Evolutionary conservation across 2,113 vertebrate species (phyloP), one percentile per base, ranked within the genome.

Genomic region (Antidorcas marsupialis): DNA sequence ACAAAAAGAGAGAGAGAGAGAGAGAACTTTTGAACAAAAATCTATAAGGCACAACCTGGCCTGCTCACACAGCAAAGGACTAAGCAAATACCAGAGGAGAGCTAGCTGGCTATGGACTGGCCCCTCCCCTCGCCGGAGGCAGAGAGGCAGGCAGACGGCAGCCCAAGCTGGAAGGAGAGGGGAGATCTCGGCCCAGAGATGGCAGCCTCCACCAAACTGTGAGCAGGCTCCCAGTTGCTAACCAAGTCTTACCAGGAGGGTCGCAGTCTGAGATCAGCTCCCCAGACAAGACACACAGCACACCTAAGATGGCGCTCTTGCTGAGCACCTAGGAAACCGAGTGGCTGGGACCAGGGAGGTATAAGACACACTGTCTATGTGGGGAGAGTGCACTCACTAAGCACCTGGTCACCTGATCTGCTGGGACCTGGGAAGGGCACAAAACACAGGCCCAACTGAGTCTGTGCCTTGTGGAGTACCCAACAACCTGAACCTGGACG

Each of bases 161-260:
- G 67, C n/a, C 19, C 1, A 10, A 36, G 67, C 4, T 0, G 2
- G n/a, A 71, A 71, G n/a, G n/a, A 0, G 5, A 71, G 19, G 17
- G n/a, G n/a, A 0, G 1, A 71, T 39, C n/a, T 36, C 1, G 0
- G 67, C 67, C n/a, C 67, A 71, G 17, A 67, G n/a, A 71, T 23
- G 19, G n/a, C 19, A 39, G n/a, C n/a, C 67, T 39, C 67, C 67
- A 23, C n/a, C 67, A 71, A 71, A 71, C 19, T 39, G 64, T 36
- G 10, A 71, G 67, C n/a, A 39, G n/a, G 67, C 19, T 71, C 67
- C 19, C 19, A 71, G 19, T 0, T 71, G 67, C 67, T 71, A 71
- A 36, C 5, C 17, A 23, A 36, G n/a, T 71, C 67, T 36, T 21
- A 19, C n/a, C 64, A 36, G n/a, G 64, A 67, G 64, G n/a, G 64